Evolutionary conservation across 2,113 vertebrate genomes (phyloP).

Genomic region (Myocastor coypus): DNA sequence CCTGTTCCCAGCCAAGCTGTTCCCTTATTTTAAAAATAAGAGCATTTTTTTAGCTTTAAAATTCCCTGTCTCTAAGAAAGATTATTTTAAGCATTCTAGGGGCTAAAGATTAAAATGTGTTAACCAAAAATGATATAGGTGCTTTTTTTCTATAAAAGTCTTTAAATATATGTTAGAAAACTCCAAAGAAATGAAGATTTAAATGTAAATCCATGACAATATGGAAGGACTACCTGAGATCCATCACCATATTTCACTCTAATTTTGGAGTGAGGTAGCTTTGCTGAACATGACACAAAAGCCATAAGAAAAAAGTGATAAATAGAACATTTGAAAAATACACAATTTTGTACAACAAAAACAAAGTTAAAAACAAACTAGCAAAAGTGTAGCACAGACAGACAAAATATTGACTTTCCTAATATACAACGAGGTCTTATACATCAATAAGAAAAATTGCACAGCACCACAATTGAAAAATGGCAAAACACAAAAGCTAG

Average conservation of each 20-base stretch:
- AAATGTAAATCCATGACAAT: constrained; percentile 50
- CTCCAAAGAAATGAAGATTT: constrained; percentile 6
- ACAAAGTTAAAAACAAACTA: background rate
- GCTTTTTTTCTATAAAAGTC: background rate
- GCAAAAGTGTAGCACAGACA: background rate
- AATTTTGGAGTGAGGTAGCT: background rate
- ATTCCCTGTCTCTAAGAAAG: constrained; percentile 17
- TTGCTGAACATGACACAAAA: constrained; percentile 52
- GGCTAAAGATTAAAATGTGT: background rate
- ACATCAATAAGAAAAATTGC: background rate
- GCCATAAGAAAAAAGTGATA: background rate
- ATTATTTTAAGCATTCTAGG: background rate
- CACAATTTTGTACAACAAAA: background rate
- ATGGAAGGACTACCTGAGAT: background rate
- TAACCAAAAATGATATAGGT: background rate
- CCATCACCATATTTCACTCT: background rate
- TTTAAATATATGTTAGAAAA: constrained; percentile 50
- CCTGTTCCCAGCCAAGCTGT: too few species aligned
- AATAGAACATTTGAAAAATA: background rate
- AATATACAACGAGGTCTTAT: background rate
- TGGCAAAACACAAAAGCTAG: background rate
- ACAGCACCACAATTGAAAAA: background rate
- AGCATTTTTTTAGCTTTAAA: background rate
- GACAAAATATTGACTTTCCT: background rate
- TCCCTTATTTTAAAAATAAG: background rate